Percentiles rank a stretch among this genome's conserved stretches.
Conservation (phyloP, 2,797 vertebrate species). For the Pangasius krempfi region DNA sequence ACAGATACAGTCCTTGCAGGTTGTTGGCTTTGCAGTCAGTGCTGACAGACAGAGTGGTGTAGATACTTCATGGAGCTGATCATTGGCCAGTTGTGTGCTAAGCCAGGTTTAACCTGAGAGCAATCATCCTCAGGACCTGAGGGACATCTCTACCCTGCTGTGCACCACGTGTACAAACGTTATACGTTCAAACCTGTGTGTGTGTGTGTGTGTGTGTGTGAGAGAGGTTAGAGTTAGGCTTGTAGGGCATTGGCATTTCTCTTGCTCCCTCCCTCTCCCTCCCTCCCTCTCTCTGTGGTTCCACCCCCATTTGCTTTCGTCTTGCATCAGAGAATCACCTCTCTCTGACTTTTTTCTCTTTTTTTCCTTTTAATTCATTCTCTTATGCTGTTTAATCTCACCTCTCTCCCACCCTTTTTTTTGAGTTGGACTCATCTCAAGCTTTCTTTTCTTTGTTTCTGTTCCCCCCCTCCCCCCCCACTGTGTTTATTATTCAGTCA, state of each 20-base stretch:
- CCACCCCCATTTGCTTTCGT: conserved; percentile 4
- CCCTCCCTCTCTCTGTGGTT: not conserved
- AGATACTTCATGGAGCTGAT: conserved; percentile 21
- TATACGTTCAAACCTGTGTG: not conserved
- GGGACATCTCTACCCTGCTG: not conserved
- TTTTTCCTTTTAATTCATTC: conserved; percentile 17
- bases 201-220: not conserved
- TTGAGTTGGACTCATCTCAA: not conserved
- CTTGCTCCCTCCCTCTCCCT: not conserved
- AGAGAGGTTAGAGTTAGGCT: conserved; percentile 1
- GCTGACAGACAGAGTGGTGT: not conserved
- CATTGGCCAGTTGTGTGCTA: conserved; percentile 32
- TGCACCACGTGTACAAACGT: not conserved
- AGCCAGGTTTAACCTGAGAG: conserved; percentile 28
- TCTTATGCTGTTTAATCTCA: not conserved
- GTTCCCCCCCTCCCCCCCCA: too few species aligned
- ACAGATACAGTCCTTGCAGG: not conserved
- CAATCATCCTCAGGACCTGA: conserved; percentile 13
- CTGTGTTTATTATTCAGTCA: not conserved
- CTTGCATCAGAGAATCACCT: conserved; percentile 20
- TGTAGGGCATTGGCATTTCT: conserved; percentile 21
- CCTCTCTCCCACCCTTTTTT: not conserved
- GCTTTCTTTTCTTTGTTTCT: not conserved
- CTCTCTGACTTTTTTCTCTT: conserved; percentile 16
- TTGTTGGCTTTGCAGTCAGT: not conserved